A percentile compares a stretch with the other conserved stretches of the same genome.
These are phyloP conservation scores for Hyles euphorbiae DNA, from an alignment of 1,140 invertebrate species.

Conservation along the genomic window DNA sequence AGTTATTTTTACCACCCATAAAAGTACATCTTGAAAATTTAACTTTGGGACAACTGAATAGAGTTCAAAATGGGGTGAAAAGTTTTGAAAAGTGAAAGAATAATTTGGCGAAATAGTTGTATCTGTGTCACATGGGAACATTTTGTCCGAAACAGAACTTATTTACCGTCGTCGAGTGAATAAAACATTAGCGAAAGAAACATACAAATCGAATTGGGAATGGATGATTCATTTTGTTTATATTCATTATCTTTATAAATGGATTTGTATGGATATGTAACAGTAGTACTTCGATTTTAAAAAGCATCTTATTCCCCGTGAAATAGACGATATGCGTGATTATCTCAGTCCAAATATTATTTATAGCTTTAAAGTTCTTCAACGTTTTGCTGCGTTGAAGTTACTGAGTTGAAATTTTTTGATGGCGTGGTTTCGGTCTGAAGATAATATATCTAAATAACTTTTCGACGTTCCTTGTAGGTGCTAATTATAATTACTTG, in stretches of 20 bases:
- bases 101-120: conserved; percentile 51
- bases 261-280: too few relatives aligned
- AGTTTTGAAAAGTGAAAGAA: background rate
- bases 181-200: conserved; percentile 66
- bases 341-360: too few relatives aligned
- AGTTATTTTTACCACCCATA: conserved; percentile 21
- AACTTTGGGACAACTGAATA: conserved; percentile 14
- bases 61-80: conserved; percentile 7
- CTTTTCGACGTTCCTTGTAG: too few relatives aligned
- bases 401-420: too few relatives aligned
- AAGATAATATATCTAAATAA: too few relatives aligned
- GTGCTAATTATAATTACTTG: too few relatives aligned
- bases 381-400: too few relatives aligned
- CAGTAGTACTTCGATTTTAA: too few relatives aligned
- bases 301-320: too few relatives aligned
- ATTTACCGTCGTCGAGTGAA: conserved; percentile 64
- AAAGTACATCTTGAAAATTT: conserved; percentile 4
- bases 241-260: conserved; percentile 1
- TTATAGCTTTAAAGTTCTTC: too few relatives aligned
- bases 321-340: too few relatives aligned
- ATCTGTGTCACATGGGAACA: conserved; percentile 70
- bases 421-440: too few relatives aligned
- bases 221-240: conserved; percentile 46
- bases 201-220: conserved; percentile 49
- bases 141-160: conserved; percentile 71